Conservation (phyloP, 2,888 invertebrate species). For the Dicycla oo region DNA sequence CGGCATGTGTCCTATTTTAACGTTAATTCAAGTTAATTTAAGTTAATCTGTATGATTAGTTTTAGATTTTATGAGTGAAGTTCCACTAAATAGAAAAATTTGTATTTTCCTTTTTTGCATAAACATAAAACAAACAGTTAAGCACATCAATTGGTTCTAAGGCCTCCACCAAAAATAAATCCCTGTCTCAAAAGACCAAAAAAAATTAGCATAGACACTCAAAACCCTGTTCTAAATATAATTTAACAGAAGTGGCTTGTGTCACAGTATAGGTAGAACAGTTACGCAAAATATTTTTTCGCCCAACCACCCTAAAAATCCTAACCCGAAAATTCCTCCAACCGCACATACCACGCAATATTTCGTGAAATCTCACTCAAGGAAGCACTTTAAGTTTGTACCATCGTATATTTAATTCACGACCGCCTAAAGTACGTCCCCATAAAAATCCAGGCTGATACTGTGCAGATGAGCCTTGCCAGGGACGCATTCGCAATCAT, state of each 20-base stretch:
- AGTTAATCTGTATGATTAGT: not conserved
- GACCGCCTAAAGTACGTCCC: slow-evolving; percentile 86
- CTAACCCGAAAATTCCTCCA: slow-evolving; percentile 34
- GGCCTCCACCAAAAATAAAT: not conserved
- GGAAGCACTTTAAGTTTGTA: slow-evolving; percentile 87
- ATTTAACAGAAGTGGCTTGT: no score
- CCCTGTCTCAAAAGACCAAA: not conserved
- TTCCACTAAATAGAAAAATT: not conserved
- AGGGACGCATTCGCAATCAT: slow-evolving; percentile 85
- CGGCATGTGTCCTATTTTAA: slow-evolving; percentile 18
- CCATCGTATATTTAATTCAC: slow-evolving; percentile 89
- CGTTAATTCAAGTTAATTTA: not conserved
- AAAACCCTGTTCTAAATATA: not conserved
- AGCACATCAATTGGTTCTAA: not conserved
- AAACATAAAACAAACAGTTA: no score
- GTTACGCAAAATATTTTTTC: slow-evolving; percentile 10
- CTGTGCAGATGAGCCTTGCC: slow-evolving; percentile 88
- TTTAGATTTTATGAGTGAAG: not conserved
- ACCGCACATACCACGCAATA: slow-evolving; percentile 73
- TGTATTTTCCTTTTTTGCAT: not conserved
- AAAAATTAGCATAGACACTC: not conserved
- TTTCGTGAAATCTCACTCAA: slow-evolving; percentile 87
- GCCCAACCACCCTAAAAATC: slow-evolving; percentile 45
- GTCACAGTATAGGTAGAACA: not conserved
- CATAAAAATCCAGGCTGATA: slow-evolving; percentile 89